phyloP scores from a whole-genome alignment of 2,888 invertebrate species.

The Oxytorus armatus region DNA sequence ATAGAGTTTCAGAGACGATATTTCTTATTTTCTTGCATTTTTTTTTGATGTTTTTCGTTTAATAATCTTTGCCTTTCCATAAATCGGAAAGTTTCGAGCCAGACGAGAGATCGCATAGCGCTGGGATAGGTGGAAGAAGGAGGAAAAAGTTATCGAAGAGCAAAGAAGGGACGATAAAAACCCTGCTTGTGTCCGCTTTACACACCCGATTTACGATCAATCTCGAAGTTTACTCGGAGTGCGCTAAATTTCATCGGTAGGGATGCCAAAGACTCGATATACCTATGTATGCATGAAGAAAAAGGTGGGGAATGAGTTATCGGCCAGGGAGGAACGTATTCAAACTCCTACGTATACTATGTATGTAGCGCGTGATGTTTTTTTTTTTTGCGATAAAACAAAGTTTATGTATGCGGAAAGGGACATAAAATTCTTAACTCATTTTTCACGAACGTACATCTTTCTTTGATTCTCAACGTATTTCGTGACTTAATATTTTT shows the following conservation, averaged over 20 bases:
- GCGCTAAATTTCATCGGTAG: constrained; percentile 29
- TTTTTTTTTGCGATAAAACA: constrained; percentile 16
- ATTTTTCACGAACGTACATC: background rate
- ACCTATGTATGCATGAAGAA: background rate
- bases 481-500: too few species aligned
- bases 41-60: background rate
- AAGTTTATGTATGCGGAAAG: background rate
- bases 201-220: constrained; percentile 42
- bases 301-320: constrained; percentile 10
- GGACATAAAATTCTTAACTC: constrained; percentile 3
- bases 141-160: background rate
- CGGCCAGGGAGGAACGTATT: constrained; percentile 6
- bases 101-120: background rate
- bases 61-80: background rate
- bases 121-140: too few species aligned
- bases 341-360: background rate
- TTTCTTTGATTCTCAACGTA: too few species aligned
- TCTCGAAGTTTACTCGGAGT: constrained; percentile 34
- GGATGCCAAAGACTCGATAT: background rate
- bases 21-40: background rate
- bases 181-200: constrained; percentile 3
- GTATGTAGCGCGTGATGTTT: background rate
- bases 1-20: background rate
- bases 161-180: constrained; percentile 37
- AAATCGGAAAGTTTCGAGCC: background rate